Base-by-base conservation (phyloP, 2,888 invertebrate species). In the Plagodis pulveraria region DNA sequence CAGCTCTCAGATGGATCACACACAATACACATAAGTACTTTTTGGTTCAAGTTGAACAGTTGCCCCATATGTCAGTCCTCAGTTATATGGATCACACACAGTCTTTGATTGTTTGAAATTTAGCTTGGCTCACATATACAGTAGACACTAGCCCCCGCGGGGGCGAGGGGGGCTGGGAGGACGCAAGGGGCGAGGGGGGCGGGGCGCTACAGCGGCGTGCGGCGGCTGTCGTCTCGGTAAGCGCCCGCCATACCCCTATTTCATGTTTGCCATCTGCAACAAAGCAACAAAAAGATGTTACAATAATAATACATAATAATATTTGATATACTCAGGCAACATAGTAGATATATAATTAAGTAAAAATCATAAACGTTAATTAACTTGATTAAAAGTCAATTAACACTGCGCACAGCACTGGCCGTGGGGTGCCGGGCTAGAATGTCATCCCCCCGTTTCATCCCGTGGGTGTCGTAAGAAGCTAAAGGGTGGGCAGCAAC, bases 221-320 rank as follows among this genome's bases (percentile, higher is more conserved):
- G 85, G 32, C 89, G 83, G 56, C 88, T 85, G 71, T 89, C 90
- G 73, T 88, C 90, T 66, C 90, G 83, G 73, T 89, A 86, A 36
- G 83, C 86, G 73, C 91, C 89, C 83, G 87, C 82, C 63, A 76
- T 80, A 47, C 90, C 90, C 91, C 89, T 89, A 69, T 91, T 91
- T 92, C 92, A 92, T 86, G 92, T 92, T 76, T 92, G 92, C 92
- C 92, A 92, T 72, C 92, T 90, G 76, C 94, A 95, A 96, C 9
- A 95, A 96, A 22, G 32, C 6, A n/a, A n/a, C n/a, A n/a, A n/a
- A n/a, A n/a, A n/a, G n/a, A n/a, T n/a, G n/a, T n/a, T n/a, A n/a
- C n/a, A n/a, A n/a, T n/a, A n/a, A n/a, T n/a, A n/a, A n/a, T n/a
- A n/a, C n/a, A n/a, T n/a, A n/a, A 5, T 9, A 38, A 7, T 38